Percentiles rank a stretch among this genome's conserved stretches.
phyloP scores from a whole-genome alignment of 2,888 invertebrate genomes.

The Zhengitettix transpicula region DNA sequence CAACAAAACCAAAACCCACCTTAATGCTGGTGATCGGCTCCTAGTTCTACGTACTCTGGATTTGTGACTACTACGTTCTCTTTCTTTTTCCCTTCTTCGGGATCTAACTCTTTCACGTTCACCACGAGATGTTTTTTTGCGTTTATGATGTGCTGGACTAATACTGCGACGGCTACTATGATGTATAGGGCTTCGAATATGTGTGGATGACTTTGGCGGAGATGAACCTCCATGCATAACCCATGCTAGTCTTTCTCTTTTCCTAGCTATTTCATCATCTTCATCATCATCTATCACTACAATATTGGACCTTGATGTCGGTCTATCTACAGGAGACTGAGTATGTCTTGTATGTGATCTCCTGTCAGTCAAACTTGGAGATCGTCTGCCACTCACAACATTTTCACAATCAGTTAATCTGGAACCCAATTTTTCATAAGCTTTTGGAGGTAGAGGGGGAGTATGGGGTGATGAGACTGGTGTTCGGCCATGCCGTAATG shows the following conservation, averaged over 20 bases:
- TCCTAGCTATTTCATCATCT: neutral
- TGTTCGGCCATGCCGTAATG: slow-evolving; percentile 5
- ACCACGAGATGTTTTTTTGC: slow-evolving; percentile 7
- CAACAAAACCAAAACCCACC: neutral
- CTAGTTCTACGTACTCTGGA: slow-evolving; percentile 2
- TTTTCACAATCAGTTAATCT: slow-evolving; percentile 29
- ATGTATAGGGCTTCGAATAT: neutral
- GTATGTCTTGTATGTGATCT: neutral
- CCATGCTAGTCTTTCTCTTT: neutral
- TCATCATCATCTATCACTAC: neutral
- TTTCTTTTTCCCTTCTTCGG: slow-evolving; percentile 7
- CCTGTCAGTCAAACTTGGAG: slow-evolving; percentile 7
- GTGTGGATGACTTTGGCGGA: neutral
- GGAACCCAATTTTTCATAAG: slow-evolving; percentile 31
- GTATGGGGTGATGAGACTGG: slow-evolving; percentile 48
- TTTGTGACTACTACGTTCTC: slow-evolving; percentile 1
- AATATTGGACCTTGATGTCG: neutral
- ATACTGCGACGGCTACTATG: neutral
- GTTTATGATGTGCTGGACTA: slow-evolving; percentile 19
- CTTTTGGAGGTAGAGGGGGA: slow-evolving; percentile 39
- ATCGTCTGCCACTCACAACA: slow-evolving; percentile 8
- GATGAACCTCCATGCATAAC: neutral
- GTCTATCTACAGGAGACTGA: neutral
- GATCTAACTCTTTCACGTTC: slow-evolving; percentile 5
- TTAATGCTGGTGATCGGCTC: slow-evolving; percentile 5